Conservation (phyloP, 1,140 invertebrate genomes). For the Drosophila ercepeae region DNA sequence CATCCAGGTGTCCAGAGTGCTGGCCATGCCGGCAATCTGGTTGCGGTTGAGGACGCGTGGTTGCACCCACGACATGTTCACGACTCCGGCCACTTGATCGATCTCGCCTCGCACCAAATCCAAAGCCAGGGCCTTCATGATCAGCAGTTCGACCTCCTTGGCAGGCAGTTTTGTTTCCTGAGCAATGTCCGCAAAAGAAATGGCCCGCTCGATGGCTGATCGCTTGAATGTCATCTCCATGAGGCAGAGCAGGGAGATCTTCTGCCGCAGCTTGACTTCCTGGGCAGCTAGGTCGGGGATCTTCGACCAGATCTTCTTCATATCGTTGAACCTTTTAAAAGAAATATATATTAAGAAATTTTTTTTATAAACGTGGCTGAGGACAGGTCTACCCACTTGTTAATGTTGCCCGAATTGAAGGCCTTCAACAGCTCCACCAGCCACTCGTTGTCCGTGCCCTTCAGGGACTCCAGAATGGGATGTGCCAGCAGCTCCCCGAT, state of each 20-base stretch:
- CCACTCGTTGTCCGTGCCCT: slow-evolving; percentile 93
- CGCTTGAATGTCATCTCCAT: slow-evolving; percentile 97
- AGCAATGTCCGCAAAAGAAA: slow-evolving; percentile 97
- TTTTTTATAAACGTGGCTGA: background rate
- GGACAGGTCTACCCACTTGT: slow-evolving; percentile 78
- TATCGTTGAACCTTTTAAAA: slow-evolving; percentile 89
- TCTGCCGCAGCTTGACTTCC: slow-evolving; percentile 93
- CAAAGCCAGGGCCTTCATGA: slow-evolving; percentile 99
- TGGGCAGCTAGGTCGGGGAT: slow-evolving; percentile 95
- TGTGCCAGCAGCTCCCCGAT: slow-evolving; percentile 98
- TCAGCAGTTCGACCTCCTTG: slow-evolving; percentile 96
- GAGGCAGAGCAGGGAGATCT: slow-evolving; percentile 96
- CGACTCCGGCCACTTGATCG: slow-evolving; percentile 93
- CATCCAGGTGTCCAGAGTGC: slow-evolving; percentile 91
- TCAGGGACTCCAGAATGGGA: slow-evolving; percentile 94
- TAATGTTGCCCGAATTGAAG: slow-evolving; percentile 96
- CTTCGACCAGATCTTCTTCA: slow-evolving; percentile 91
- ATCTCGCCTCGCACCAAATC: slow-evolving; percentile 97
- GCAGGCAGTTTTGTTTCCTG: slow-evolving; percentile 91
- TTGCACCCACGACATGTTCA: slow-evolving; percentile 95
- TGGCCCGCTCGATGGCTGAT: slow-evolving; percentile 88
- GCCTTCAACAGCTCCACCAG: slow-evolving; percentile 94
- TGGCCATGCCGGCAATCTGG: slow-evolving; percentile 92
- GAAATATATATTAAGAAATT: background rate
- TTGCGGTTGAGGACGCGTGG: slow-evolving; percentile 93